Evolutionary conservation across 2,888 invertebrate species (phyloP), one percentile per base, ranked within the genome.

Genomic region (Agrochola litura): DNA sequence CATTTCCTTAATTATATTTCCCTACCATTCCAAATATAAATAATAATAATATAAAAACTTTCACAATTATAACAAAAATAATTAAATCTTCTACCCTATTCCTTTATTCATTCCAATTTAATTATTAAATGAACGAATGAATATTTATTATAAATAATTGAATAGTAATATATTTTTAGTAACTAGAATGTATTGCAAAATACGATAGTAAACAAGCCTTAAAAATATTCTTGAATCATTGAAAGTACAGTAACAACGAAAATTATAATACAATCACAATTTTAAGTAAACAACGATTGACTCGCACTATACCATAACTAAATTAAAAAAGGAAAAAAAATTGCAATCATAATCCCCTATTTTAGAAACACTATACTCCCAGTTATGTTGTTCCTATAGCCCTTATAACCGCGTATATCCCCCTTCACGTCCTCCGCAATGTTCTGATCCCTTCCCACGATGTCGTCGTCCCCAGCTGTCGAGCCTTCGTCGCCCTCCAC

Each of bases 391-490:
- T 61, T 9, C 41, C 77, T 77, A 19, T 83, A 83, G 77, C 70
- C 43, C 12, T 16, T n/a, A 6, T 25, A 68, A 19, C 64, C 22
- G 30, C 54, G 10, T 49, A 4, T 52, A 61, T 16, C 66, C 76
- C 22, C 77, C 79, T 68, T 84, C 82, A 76, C 83, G 73, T 49
- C 60, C n/a, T 46, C 79, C 86, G 81, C 71, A 43, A 77, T 88
- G 87, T 83, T 86, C 41, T 88, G 86, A 88, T 81, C 86, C 72
- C 9, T 9, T 64, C 43, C 71, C 77, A 85, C 46, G 65, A 94
- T 97, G 98, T 89, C 98, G 97, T 97, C 96, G 54, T 97, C 97
- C 67, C 95, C 95, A 91, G 97, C 95, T 64, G 95, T 97, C 86
- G 97, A 97, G 93, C 95, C 94, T 3, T 93, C 96, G 1, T 94